phyloP scores from a whole-genome alignment of 2,888 invertebrate genomes.

The Ennomos fuscantarius region DNA sequence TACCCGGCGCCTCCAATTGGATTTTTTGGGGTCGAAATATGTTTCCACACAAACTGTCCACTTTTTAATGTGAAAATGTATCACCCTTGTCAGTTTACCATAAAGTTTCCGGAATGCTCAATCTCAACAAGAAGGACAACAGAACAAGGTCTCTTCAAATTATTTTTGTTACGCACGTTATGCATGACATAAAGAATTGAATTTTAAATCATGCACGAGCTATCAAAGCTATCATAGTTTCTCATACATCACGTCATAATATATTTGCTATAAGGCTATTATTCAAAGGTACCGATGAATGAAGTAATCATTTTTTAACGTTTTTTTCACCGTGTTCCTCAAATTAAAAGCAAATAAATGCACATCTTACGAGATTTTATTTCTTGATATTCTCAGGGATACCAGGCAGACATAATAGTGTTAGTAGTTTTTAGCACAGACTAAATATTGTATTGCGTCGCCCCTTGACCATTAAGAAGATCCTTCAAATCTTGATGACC shows the following conservation, averaged over 20 bases:
- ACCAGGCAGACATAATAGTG: slow-evolving; percentile 39
- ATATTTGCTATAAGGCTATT: background rate
- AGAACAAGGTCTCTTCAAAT: too few relatives aligned
- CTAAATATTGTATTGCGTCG: slow-evolving; percentile 22
- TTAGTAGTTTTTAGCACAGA: slow-evolving; percentile 7
- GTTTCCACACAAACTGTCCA: background rate
- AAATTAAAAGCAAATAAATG: background rate
- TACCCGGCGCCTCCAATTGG: slow-evolving; percentile 81
- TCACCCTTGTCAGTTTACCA: too few relatives aligned
- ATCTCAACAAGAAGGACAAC: too few relatives aligned
- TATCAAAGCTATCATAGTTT: slow-evolving; percentile 1
- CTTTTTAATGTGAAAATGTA: background rate
- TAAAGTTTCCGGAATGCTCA: too few relatives aligned
- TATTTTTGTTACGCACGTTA: too few relatives aligned
- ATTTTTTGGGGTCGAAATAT: background rate
- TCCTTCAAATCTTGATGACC: slow-evolving; percentile 24
- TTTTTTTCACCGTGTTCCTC: too few relatives aligned
- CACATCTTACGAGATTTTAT: background rate
- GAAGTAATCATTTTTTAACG: too few relatives aligned
- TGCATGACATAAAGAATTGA: too few relatives aligned
- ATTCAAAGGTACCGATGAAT: too few relatives aligned
- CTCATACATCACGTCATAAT: background rate
- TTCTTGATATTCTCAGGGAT: slow-evolving; percentile 38
- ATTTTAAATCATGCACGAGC: too few relatives aligned
- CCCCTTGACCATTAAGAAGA: slow-evolving; percentile 22